A percentile compares a stretch with the other conserved stretches of the same genome.
These are phyloP conservation scores for Salarias fasciatus DNA, from an alignment of 2,797 vertebrate species.

Conservation along the genomic window DNA sequence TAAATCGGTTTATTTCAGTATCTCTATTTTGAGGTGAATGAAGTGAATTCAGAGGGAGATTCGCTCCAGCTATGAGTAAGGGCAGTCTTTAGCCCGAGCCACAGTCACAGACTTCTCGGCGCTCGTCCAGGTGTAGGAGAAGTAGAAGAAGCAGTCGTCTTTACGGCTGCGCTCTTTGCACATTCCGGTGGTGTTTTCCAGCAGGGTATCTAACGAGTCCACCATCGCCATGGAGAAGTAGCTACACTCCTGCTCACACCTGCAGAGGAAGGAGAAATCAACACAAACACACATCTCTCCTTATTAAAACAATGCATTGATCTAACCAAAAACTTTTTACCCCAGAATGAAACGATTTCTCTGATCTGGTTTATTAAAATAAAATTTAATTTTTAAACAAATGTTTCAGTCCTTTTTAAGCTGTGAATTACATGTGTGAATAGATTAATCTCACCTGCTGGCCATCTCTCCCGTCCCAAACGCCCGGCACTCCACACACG, in stretches of 20 bases:
- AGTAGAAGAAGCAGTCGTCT: slow-evolving; percentile 18
- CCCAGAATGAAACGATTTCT: too few species aligned
- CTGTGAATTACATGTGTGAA: too few species aligned
- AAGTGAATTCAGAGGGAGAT: too few species aligned
- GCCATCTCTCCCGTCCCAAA: slow-evolving; percentile 35
- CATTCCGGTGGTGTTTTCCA: rapidly evolving
- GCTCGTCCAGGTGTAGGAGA: neutral
- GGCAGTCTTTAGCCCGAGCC: slow-evolving; percentile 23
- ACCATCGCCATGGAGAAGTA: slow-evolving; percentile 17
- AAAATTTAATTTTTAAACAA: too few species aligned
- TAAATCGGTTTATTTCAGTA: too few species aligned
- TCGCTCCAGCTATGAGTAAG: neutral
- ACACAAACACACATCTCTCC: too few species aligned
- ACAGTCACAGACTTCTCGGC: slow-evolving; percentile 10
- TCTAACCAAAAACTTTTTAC: too few species aligned
- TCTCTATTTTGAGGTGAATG: too few species aligned
- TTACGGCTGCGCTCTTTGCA: slow-evolving; percentile 20
- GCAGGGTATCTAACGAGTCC: slow-evolving; percentile 13
- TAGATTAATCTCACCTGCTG: slow-evolving; percentile 33
- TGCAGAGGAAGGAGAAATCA: slow-evolving; percentile 20
- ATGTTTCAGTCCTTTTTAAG: rapidly evolving
- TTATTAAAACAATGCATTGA: too few species aligned
- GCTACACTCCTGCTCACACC: slow-evolving; percentile 45
- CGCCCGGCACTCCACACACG: slow-evolving; percentile 46
- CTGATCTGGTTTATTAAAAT: too few species aligned